Evolutionary conservation across 2,888 invertebrate genomes (phyloP), one percentile per base, ranked within the genome.

Genomic region (Strigamia crassipes): DNA sequence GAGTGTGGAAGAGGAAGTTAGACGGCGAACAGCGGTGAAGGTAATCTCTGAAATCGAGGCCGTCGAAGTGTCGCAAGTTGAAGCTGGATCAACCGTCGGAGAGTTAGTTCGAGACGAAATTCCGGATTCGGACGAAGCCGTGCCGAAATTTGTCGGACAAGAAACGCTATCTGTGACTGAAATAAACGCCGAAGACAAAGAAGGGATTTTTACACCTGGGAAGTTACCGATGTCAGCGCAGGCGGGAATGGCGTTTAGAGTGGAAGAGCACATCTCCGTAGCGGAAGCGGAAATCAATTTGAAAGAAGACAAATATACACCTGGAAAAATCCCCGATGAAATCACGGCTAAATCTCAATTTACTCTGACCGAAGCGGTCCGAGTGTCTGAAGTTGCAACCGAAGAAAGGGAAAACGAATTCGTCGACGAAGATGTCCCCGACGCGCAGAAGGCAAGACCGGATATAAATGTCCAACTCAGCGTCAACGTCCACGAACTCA

Each of bases 401-500:
- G 79, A 83, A 51, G 84, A 83, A 79, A 83, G 82, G 82, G 84
- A 84, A 82, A 77, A 82, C 3, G 78, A 38, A 15, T 82, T 83
- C 61, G 9, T 23, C 8, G 27, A 81, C 1, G 31, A 31, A n/a
- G 51, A 51, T 1, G 10, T 61, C 6, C 81, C 61, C 13, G 61
- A 81, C 5, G 15, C 31, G 21, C 56, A 81, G 27, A 61, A 61
- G 23, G 31, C 46, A 3, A 46, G n/a, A 46, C 46, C 66, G 23
- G 21, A 31, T 23, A 13, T 78, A 5, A 73, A 13, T 6, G 15
- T 34, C 21, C 27, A 42, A 66, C 83, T 21, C 82, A 84, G 78
- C 6, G 15, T 84, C 9, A 82, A 82, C 80, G 73, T 84, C 38
- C 83, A 84, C 80, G 84, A 85, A 84, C 84, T 83, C 13, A 80